Evolutionary conservation across 2,888 invertebrate genomes (phyloP).

Genomic region (Isotomurus palustris): DNA sequence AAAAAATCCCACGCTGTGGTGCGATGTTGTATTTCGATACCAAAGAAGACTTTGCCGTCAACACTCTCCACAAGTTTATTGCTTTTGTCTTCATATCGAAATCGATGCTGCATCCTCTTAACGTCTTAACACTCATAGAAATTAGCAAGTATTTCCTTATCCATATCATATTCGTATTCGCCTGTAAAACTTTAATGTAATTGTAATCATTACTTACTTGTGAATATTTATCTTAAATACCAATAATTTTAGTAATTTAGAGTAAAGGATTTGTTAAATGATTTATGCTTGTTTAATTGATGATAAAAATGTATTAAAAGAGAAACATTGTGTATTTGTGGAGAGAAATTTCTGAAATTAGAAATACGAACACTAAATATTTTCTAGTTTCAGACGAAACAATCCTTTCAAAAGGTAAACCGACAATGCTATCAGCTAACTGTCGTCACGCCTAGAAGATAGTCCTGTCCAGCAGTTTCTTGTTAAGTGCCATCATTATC

Average conservation of each 20-base stretch:
- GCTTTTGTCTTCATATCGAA: not conserved
- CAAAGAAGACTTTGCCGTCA: no score
- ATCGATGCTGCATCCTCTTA: not conserved
- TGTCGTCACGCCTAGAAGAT: no score
- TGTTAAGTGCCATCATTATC: no score
- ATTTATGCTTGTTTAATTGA: not conserved
- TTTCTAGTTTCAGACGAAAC: no score
- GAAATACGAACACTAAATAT: not conserved
- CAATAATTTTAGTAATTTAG: not conserved
- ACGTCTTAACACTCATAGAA: not conserved
- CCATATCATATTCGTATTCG: no score
- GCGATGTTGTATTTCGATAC: no score
- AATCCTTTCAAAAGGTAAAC: no score
- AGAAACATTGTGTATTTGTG: not conserved
- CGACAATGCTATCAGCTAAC: no score
- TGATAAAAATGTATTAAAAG: not conserved
- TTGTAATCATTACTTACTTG: not conserved
- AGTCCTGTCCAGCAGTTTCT: no score
- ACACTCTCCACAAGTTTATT: no score
- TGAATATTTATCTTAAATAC: not conserved
- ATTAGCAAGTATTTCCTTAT: not conserved
- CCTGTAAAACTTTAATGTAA: not conserved
- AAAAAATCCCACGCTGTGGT: constrained; percentile 13
- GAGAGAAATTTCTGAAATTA: not conserved
- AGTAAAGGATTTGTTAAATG: not conserved